Evolutionary conservation across 1,140 invertebrate genomes (phyloP).

Genomic region (Pectinophora gossypiella): DNA sequence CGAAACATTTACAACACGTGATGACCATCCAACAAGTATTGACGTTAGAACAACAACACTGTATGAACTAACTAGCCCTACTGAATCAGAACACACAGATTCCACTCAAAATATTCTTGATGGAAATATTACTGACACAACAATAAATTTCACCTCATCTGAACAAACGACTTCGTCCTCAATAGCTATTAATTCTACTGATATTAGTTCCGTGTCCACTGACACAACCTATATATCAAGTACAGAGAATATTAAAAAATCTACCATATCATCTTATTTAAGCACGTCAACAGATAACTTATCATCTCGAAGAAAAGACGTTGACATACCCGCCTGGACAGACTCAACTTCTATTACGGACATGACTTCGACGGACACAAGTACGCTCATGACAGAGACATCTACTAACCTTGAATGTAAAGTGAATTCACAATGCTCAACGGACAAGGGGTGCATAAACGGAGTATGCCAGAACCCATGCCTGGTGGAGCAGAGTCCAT

Average conservation of each 20-base stretch:
- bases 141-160: too few species aligned
- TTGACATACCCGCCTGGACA: constrained; percentile 65
- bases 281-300: constrained; percentile 55
- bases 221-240: background rate
- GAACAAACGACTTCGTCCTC: too few species aligned
- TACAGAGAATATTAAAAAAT: background rate
- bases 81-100: too few species aligned
- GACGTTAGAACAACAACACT: too few species aligned
- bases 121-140: too few species aligned
- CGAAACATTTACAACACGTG: background rate
- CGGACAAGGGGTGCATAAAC: constrained; percentile 79
- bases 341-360: constrained; percentile 52
- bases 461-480: constrained; percentile 86
- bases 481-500: constrained; percentile 75
- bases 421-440: constrained; percentile 80
- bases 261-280: constrained; percentile 6
- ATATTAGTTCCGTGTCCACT: too few species aligned
- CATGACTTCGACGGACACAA: constrained; percentile 42
- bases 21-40: constrained; percentile 5
- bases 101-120: too few species aligned
- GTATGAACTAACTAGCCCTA: too few species aligned
- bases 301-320: constrained; percentile 56
- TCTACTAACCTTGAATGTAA: constrained; percentile 74
- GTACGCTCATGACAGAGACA: constrained; percentile 44
- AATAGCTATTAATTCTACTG: too few species aligned